These are phyloP conservation scores for Hypercompe scribonia DNA, from an alignment of 2,888 invertebrate species.

Conservation along the genomic window DNA sequence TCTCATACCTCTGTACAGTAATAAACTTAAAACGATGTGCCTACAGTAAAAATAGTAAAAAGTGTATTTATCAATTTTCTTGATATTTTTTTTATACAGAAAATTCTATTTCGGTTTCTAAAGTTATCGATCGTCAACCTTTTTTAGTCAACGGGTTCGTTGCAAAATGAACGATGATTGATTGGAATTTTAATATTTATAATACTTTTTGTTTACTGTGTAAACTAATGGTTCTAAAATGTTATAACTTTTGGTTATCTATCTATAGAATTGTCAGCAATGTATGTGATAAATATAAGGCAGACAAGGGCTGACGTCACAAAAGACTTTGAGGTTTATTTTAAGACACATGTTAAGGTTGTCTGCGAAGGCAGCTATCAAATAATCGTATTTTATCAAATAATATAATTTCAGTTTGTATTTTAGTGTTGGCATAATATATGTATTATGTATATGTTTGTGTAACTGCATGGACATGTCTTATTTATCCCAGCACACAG, in stretches of 20 bases:
- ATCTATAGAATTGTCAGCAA: background rate
- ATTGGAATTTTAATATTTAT: background rate
- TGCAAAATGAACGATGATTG: background rate
- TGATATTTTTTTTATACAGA: background rate
- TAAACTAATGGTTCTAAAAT: background rate
- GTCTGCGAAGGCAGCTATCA: background rate
- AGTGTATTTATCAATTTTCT: background rate
- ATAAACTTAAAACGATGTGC: background rate
- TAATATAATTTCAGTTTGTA: background rate
- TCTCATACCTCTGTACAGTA: background rate
- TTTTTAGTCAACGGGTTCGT: background rate
- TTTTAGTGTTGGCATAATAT: no score
- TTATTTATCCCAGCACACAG: no score
- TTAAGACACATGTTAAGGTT: background rate
- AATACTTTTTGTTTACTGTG: background rate
- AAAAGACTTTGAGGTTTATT: conserved; percentile 6
- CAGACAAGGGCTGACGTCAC: background rate
- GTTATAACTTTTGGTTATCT: background rate
- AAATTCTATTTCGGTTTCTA: background rate
- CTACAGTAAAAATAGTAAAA: background rate
- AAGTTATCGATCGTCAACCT: background rate
- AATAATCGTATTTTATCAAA: no score
- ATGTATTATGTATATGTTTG: no score
- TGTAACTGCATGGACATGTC: no score
- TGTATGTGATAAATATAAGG: background rate